A percentile compares a stretch with the other conserved stretches of the same genome.
phyloP scores from a whole-genome alignment of 2,888 invertebrate genomes.

The Carabus problematicus region DNA sequence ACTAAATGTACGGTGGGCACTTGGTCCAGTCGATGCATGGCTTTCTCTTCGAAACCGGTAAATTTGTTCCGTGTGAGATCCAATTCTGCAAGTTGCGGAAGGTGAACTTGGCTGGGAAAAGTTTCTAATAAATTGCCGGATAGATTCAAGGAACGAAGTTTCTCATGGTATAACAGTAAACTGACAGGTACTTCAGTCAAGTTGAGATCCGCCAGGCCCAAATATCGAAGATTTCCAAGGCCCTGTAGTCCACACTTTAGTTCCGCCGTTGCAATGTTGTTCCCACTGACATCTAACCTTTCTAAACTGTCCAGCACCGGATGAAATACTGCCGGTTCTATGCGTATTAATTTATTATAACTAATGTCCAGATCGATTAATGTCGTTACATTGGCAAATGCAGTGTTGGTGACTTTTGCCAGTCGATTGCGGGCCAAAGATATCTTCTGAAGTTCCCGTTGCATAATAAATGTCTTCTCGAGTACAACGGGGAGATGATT shows the following conservation, averaged over 20 bases:
- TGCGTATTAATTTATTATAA: conserved; percentile 75
- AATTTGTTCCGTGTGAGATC: conserved; percentile 79
- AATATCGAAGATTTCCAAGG: conserved; percentile 64
- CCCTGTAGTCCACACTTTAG: conserved; percentile 66
- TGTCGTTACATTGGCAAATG: conserved; percentile 75
- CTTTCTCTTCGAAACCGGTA: conserved; percentile 66
- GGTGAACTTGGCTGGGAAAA: conserved; percentile 65
- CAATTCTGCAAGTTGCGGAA: conserved; percentile 67
- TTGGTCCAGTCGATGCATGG: conserved; percentile 66
- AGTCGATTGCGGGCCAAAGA: conserved; percentile 76
- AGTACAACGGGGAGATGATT: conserved; percentile 79
- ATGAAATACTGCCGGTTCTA: conserved; percentile 69
- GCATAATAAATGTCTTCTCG: conserved; percentile 72
- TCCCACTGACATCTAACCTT: conserved; percentile 74
- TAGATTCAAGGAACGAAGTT: conserved; percentile 72
- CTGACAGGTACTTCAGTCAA: conserved; percentile 65
- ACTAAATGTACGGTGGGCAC: conserved; percentile 64
- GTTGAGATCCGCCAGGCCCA: conserved; percentile 68
- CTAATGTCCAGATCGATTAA: conserved; percentile 76
- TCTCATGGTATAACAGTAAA: conserved; percentile 66
- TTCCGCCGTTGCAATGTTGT: conserved; percentile 65
- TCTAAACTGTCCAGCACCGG: conserved; percentile 69
- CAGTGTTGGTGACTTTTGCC: conserved; percentile 75
- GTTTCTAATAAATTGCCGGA: conserved; percentile 73
- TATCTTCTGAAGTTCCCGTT: conserved; percentile 63